Conservation (phyloP, 2,797 vertebrate species). For the Halcyon badia region DNA sequence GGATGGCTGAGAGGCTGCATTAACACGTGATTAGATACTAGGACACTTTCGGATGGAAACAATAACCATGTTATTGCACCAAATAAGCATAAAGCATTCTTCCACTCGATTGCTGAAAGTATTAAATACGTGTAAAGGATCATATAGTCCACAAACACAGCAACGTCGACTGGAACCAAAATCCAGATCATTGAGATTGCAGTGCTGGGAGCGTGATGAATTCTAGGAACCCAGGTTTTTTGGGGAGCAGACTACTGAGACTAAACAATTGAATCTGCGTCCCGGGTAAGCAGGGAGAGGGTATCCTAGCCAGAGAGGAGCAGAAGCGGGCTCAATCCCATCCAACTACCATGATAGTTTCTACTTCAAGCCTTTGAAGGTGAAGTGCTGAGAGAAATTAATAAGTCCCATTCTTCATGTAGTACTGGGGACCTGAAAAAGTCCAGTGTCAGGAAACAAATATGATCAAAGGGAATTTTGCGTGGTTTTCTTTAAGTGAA, state of each 20-base stretch:
- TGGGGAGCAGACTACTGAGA: not conserved
- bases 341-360: not conserved
- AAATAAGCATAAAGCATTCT: not conserved
- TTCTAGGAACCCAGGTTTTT: not conserved
- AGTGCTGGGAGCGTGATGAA: not conserved
- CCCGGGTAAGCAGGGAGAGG: not conserved
- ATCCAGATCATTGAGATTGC: not conserved
- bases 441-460: not conserved
- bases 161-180: not conserved
- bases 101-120: not conserved
- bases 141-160: not conserved
- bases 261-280: not conserved
- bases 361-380: not conserved
- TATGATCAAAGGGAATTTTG: not conserved
- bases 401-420: not conserved
- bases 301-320: not conserved
- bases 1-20: not conserved
- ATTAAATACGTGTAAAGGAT: not conserved
- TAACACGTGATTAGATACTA: not conserved
- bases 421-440: not conserved
- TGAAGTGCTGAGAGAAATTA: not conserved
- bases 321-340: not conserved
- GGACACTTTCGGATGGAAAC: not conserved
- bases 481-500: constrained; percentile 2
- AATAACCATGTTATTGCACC: not conserved